These are phyloP conservation scores for Diarsia rubi DNA, from an alignment of 2,888 invertebrate species.

Conservation along the genomic window DNA sequence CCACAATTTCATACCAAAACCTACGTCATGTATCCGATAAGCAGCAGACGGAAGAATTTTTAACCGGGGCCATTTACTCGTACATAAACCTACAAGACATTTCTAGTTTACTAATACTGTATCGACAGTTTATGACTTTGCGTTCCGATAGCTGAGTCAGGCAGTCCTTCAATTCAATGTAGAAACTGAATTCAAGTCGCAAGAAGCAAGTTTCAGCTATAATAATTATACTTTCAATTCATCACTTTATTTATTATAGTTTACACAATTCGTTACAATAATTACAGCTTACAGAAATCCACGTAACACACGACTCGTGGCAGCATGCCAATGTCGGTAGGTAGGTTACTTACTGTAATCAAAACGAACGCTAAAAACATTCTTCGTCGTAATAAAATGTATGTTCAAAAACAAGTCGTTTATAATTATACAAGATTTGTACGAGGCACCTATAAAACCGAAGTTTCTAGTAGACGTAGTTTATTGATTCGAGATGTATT, in stretches of 20 bases:
- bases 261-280: slow-evolving; percentile 40
- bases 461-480: slow-evolving; percentile 10
- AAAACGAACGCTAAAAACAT: slow-evolving; percentile 61
- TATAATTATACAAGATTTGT: slow-evolving; percentile 53
- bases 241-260: slow-evolving; percentile 26
- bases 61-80: background rate
- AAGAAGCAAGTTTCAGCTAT: slow-evolving; percentile 13
- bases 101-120: background rate
- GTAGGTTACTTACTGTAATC: slow-evolving; percentile 51
- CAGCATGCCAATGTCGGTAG: slow-evolving; percentile 47
- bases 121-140: background rate
- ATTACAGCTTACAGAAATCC: slow-evolving; percentile 47
- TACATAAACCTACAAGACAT: background rate
- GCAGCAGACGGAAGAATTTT: slow-evolving; percentile 1
- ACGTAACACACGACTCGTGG: slow-evolving; percentile 46
- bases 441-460: slow-evolving; percentile 11
- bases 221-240: slow-evolving; percentile 1
- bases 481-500: background rate
- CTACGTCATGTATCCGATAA: background rate
- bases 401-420: slow-evolving; percentile 54
- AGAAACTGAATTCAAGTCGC: background rate
- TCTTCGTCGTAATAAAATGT: slow-evolving; percentile 56
- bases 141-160: background rate
- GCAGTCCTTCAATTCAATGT: background rate
- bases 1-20: background rate